phyloP scores from a whole-genome alignment of 2,113 vertebrate species.

The Diphyllodes magnificus region DNA sequence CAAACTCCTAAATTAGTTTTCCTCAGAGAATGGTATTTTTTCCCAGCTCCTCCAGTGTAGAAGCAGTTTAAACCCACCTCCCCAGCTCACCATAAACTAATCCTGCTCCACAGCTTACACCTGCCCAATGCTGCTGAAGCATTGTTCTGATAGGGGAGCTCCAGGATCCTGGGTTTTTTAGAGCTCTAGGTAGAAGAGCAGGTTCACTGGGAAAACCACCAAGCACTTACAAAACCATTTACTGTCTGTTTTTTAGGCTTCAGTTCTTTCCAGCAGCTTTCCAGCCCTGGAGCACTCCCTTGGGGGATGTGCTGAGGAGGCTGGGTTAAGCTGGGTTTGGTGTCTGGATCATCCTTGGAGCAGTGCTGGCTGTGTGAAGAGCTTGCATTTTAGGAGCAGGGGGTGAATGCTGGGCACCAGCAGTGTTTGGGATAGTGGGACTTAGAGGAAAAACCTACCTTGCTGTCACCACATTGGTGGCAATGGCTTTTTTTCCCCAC shows the following conservation, averaged over 20 bases:
- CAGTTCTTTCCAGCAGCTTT: not conserved
- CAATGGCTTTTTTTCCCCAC: not conserved
- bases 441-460: not conserved
- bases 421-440: not conserved
- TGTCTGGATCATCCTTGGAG: not conserved
- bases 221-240: not conserved
- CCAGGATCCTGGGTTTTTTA: not conserved
- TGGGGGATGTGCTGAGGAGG: not conserved
- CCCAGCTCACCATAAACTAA: not conserved
- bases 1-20: not conserved
- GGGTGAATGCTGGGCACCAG: not conserved
- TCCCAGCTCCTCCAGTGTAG: not conserved
- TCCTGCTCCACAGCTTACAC: not conserved
- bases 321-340: not conserved
- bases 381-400: not conserved
- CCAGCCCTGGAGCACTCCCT: not conserved
- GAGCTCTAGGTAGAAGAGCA: not conserved
- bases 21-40: not conserved
- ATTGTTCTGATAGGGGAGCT: not conserved
- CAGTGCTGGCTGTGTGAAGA: not conserved
- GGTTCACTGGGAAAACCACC: not conserved
- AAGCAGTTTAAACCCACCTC: not conserved
- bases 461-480: fast-evolving
- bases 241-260: not conserved
- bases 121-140: not conserved